Conservation (phyloP, 2,888 invertebrate species). For the Epirrita christyi region DNA sequence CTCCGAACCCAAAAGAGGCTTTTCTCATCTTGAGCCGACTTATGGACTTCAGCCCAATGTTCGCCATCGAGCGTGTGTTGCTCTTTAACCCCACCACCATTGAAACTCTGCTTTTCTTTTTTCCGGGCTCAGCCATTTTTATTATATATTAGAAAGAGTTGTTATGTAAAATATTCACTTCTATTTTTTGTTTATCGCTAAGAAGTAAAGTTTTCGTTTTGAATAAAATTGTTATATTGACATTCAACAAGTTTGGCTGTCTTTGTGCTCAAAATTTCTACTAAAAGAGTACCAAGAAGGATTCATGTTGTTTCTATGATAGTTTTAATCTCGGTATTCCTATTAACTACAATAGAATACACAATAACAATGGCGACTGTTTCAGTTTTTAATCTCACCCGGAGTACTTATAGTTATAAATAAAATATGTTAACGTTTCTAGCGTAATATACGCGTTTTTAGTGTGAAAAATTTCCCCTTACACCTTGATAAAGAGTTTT, state of each 20-base stretch:
- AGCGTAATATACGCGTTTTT: conserved; percentile 37
- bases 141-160: not conserved
- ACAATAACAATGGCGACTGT: not conserved
- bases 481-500: conserved; percentile 59
- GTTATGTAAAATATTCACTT: not conserved
- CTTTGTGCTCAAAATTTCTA: not conserved
- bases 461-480: conserved; percentile 50
- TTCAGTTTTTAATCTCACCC: not conserved
- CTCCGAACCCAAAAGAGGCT: conserved; percentile 62
- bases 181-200: too few species aligned
- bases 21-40: conserved; percentile 62
- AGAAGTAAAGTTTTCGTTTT: not conserved
- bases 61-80: conserved; percentile 38
- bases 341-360: too few species aligned
- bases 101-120: conserved; percentile 52
- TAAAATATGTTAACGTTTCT: conserved; percentile 30
- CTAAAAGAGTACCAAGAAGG: not conserved
- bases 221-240: conserved; percentile 7
- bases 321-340: too few species aligned
- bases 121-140: conserved; percentile 36
- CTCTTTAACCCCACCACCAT: conserved; percentile 48
- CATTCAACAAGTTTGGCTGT: not conserved
- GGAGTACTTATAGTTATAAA: conserved; percentile 5
- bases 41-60: conserved; percentile 47
- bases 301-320: too few species aligned